Conservation (phyloP, 2,888 invertebrate species). For the Entomobrya multifasciata region DNA sequence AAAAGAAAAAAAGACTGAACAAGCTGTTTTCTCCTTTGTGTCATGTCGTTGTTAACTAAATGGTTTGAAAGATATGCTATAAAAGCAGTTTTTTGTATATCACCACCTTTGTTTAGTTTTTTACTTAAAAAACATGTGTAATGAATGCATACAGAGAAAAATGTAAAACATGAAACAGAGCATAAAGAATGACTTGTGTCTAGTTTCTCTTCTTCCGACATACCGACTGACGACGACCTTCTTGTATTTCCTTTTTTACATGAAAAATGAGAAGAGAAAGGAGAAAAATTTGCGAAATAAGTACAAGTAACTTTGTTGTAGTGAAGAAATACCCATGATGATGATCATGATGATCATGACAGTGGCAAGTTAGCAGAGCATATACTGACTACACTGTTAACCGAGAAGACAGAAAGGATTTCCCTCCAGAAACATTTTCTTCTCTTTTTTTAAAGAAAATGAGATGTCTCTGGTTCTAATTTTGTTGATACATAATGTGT, state of each 20-base stretch:
- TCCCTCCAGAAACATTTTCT: constrained; percentile 65
- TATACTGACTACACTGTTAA: constrained; percentile 18
- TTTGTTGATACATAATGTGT: constrained; percentile 32
- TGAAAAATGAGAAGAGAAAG: background rate
- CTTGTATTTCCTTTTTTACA: constrained; percentile 34
- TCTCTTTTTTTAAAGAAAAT: constrained; percentile 12
- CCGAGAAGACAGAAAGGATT: constrained; percentile 51
- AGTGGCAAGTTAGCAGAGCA: background rate
- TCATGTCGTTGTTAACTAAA: no score
- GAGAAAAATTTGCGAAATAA: background rate
- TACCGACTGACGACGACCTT: background rate
- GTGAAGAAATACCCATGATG: background rate
- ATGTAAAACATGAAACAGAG: background rate
- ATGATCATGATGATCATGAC: constrained; percentile 26
- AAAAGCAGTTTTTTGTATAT: no score
- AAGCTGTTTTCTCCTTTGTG: no score
- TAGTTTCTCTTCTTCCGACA: constrained; percentile 34
- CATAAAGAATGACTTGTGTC: constrained; percentile 34
- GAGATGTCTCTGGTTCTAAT: constrained; percentile 50
- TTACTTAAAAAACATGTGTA: background rate
- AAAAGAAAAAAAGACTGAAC: background rate
- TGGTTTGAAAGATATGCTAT: no score
- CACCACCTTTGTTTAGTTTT: no score
- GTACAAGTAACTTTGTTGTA: background rate
- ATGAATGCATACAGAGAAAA: constrained; percentile 1